Evolutionary conservation across 2,888 invertebrate species (phyloP), one percentile per base, ranked within the genome.

Genomic region (Tinea semifulvella): DNA sequence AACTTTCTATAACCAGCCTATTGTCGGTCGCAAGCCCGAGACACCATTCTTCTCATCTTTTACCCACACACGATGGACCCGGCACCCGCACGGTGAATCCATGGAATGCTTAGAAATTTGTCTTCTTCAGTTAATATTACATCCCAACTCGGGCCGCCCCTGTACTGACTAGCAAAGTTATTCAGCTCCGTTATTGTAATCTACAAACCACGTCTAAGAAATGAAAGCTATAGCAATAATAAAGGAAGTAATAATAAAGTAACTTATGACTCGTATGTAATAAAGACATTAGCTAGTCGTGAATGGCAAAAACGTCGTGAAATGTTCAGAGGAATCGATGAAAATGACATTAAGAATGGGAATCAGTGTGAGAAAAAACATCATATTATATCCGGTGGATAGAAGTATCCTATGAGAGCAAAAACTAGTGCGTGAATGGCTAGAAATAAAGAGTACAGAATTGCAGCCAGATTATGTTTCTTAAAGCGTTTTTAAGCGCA

Each of bases 311-410:
- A 36, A 36, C 17, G 18, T 36, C 14, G 55, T 52, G 51, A 61
- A 60, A 58, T 47, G 54, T 58, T 10, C 38, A 18, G 26, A 25
- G 18, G 13, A 31, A 26, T 50, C 61, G 62, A 70, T 68, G 66
- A 73, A 73, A 63, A 62, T 65, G 66, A 68, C 65, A 67, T 54
- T 50, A 56, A 57, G 59, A 61, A 64, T 63, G 61, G 61, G 63
- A 61, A 56, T 60, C 62, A 59, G 46, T 38, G 39, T 25, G 40
- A 62, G 61, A 53, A 57, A 54, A 57, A 57, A 5, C 10, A 14
- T 14, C 40, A 20, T 60, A 27, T 25, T 50, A 52, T 60, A 66
- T 64, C 22, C 40, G 40, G 22, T 40, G 13, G 13, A 20, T 40
- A 40, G 40, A 43, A 39, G 27, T 14, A 38, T 42, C 26, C 43